These are phyloP conservation scores for Chondrosia reniformis DNA, from an alignment of 37 sponge, comb jelly and placozoan genomes.

Conservation along the genomic window DNA sequence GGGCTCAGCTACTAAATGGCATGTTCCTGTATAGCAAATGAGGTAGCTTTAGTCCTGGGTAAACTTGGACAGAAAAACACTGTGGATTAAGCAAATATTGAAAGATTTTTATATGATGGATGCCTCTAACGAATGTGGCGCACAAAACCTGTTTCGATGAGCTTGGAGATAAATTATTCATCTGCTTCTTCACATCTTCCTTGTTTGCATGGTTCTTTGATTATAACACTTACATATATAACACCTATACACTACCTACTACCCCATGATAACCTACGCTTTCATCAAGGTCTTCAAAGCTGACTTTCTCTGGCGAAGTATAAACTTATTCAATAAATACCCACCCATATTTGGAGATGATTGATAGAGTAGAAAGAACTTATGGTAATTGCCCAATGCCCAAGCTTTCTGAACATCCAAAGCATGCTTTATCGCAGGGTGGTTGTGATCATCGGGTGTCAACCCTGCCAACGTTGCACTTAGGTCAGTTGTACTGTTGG, in stretches of 20 bases:
- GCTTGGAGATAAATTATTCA: background rate
- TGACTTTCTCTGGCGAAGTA: constrained; percentile 74
- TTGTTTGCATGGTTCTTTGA: background rate
- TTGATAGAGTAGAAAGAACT: constrained; percentile 81
- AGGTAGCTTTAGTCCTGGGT: no score
- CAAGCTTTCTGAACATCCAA: constrained; percentile 75
- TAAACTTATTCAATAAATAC: constrained; percentile 82
- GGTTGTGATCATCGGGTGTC: constrained; percentile 27
- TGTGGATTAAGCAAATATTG: background rate
- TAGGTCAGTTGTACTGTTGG: constrained; percentile 72
- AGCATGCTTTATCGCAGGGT: constrained; percentile 77
- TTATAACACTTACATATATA: background rate
- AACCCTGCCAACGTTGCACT: constrained; percentile 36
- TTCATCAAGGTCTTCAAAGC: constrained; percentile 77
- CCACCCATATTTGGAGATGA: constrained; percentile 71
- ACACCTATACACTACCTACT: background rate
- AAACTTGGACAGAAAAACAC: no score
- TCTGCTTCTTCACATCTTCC: background rate
- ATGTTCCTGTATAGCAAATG: no score
- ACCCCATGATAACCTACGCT: constrained; percentile 66
- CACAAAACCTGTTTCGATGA: background rate
- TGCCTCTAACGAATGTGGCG: background rate
- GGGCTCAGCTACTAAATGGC: no score
- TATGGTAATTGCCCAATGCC: constrained; percentile 73
- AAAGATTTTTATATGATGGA: background rate